Conservation (phyloP, 2,797 vertebrate species). For the Onychomys leucogaster region DNA sequence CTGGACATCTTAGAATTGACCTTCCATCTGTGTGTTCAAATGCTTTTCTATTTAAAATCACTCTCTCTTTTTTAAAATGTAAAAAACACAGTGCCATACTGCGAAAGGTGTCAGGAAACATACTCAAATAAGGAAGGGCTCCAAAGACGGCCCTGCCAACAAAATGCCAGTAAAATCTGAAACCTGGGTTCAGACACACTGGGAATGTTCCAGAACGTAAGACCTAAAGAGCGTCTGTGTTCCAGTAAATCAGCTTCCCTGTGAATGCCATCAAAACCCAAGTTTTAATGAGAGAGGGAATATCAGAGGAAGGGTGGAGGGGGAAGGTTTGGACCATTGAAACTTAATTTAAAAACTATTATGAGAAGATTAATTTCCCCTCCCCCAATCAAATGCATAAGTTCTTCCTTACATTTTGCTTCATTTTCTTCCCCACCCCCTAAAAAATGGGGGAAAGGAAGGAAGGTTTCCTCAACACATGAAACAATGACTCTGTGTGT, state of each 20-base stretch:
- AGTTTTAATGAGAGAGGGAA: slow-evolving; percentile 82
- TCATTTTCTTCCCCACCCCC: slow-evolving; percentile 28
- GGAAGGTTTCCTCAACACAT: neutral
- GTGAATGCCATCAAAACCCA: slow-evolving; percentile 87
- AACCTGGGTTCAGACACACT: slow-evolving; percentile 86
- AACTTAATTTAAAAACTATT: slow-evolving; percentile 84
- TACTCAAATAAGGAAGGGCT: slow-evolving; percentile 85
- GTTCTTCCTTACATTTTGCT: slow-evolving; percentile 73
- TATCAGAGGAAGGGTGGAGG: slow-evolving; percentile 83
- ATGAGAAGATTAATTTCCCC: slow-evolving; percentile 79
- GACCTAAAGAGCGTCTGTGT: slow-evolving; percentile 89
- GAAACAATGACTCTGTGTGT: neutral
- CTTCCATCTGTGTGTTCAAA: slow-evolving; percentile 78
- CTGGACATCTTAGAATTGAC: slow-evolving; percentile 82
- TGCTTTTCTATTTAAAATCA: slow-evolving; percentile 78
- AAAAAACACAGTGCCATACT: slow-evolving; percentile 83
- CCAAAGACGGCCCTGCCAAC: slow-evolving; percentile 86
- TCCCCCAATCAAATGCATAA: slow-evolving; percentile 78
- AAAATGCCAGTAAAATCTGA: slow-evolving; percentile 89
- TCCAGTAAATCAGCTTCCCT: slow-evolving; percentile 88
- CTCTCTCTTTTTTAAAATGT: slow-evolving; percentile 68
- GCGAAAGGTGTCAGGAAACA: slow-evolving; percentile 88
- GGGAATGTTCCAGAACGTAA: slow-evolving; percentile 86
- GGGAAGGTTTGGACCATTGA: slow-evolving; percentile 76
- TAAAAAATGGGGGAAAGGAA: neutral